Evolutionary conservation across 2,888 invertebrate genomes (phyloP), one percentile per base, ranked within the genome.

Genomic region (Euplexia lucipara): DNA sequence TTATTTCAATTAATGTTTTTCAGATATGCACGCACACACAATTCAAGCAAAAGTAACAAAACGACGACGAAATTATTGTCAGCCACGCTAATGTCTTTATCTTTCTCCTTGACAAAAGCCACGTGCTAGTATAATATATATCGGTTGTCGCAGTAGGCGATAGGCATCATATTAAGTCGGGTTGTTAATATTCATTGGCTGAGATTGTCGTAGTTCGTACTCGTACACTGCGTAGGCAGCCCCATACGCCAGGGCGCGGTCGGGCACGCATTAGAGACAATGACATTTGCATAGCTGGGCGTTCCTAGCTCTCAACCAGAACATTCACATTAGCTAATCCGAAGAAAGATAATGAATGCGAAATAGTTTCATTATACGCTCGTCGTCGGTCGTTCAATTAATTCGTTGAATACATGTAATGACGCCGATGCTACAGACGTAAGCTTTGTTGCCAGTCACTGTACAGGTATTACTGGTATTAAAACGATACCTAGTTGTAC

Each of bases 251-350:
- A 85, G 91, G 90, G 91, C 90, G 91, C 89, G 90, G 89, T 85
- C 83, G 87, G 81, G 86, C 90, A 88, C 88, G 91, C 91, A 92
- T 93, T 91, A 92, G 89, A 92, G 91, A 95, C 94, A 93, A 95
- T 93, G 92, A 90, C 87, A 94, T 95, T 94, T 92, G 92, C 94
- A 95, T 94, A 92, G 84, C 86, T 82, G 92, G 94, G 94, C 94
- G 94, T 91, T 88, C 82, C 91, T 88, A 90, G 90, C 92, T 93
- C 94, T 94, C 94, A 92, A 88, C 92, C 88, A 88, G 91, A 91
- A 93, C 92, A 91, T 94, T 93, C 92, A 92, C 91, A 93, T 94
- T 91, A 91, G 90, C 90, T 91, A 89, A 92, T 92, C 90, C 86
- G 85, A 87, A 86, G 86, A 87, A 85, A 85, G 82, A 80, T 88